Base-by-base conservation (phyloP, 2,888 invertebrate genomes). In the Metopia argyrocephala region DNA sequence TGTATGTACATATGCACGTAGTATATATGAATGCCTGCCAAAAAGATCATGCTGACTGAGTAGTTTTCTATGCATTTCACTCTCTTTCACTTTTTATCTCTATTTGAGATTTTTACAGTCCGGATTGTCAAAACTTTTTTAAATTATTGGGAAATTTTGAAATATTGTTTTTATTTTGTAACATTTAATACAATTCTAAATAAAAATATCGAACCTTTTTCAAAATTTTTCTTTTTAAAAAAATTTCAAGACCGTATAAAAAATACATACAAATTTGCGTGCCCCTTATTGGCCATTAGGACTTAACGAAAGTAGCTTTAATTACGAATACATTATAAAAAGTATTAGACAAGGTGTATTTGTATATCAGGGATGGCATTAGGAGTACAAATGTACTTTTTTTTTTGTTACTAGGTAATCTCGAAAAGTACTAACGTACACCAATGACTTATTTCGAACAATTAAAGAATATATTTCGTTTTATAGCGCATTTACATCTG, bases 291-390 rank as follows among this genome's bases (percentile, higher is more conserved):
- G 74, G 6, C 62, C 69, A 65, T 23, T 45, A 12, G 1, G 59
- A 9, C 15, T 54, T 15, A 23, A 69, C 65, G 65, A 81, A 78
- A 81, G 73, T 78, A 78, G 46, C 57, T 61, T 66, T 74, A 56
- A 57, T 52, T 38, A 59, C 69, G 21, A 69, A 68, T 71, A 61
- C 56, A 80, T 68, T 62, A 9, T 15, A 38, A 76, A 76, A 73
- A 73, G 73, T 45, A 73, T 78, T 54, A 65, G 70, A 50, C 38
- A 56, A 54, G 54, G 31, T 20, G 12, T 21, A 38, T 38, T 1
- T 38, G 15, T 38, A 12, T 38, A 38, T 38, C n/a, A n/a, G n/a
- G n/a, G n/a, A n/a, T n/a, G n/a, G n/a, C n/a, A n/a, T n/a, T n/a
- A n/a, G n/a, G n/a, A n/a, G n/a, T n/a, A n/a, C n/a, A n/a, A n/a